Percentiles rank a stretch among this genome's conserved stretches.
Conservation (phyloP, 2,888 invertebrate genomes). For the Lasioglossum calceatum region DNA sequence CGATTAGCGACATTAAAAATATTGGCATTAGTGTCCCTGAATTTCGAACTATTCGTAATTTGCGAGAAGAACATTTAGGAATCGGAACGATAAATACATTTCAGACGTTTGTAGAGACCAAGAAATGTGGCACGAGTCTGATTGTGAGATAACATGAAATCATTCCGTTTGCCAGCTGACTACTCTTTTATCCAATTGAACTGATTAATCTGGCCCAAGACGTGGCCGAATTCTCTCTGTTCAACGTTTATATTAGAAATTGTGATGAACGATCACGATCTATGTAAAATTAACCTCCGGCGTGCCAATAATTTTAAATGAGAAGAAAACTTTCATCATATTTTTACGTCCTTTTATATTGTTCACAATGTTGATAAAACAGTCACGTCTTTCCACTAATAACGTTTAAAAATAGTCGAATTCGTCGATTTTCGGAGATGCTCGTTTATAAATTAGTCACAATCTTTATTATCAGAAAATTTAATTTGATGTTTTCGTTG, state of each 20-base stretch:
- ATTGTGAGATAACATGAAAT: conserved; percentile 8
- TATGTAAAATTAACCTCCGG: not conserved
- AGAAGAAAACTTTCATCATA: not conserved
- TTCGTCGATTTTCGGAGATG: not conserved
- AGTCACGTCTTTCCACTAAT: not conserved
- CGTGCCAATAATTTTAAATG: not conserved
- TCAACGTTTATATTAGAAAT: not conserved
- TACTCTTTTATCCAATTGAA: conserved; percentile 8
- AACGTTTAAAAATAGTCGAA: not conserved
- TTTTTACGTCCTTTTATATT: not conserved
- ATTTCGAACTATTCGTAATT: not conserved
- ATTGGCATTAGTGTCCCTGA: no score
- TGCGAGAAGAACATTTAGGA: not conserved
- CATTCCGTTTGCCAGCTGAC: conserved; percentile 6
- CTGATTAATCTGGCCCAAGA: not conserved
- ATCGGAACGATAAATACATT: not conserved
- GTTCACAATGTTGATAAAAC: not conserved
- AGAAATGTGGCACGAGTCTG: not conserved
- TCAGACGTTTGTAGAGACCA: not conserved
- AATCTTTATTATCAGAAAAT: no score
- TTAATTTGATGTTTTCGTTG: no score
- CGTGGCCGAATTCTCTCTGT: not conserved
- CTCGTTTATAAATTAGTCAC: not conserved
- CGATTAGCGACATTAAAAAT: no score
- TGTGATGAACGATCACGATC: not conserved